Conservation (phyloP, 2,888 invertebrate genomes). For the Bombylius discolor region DNA sequence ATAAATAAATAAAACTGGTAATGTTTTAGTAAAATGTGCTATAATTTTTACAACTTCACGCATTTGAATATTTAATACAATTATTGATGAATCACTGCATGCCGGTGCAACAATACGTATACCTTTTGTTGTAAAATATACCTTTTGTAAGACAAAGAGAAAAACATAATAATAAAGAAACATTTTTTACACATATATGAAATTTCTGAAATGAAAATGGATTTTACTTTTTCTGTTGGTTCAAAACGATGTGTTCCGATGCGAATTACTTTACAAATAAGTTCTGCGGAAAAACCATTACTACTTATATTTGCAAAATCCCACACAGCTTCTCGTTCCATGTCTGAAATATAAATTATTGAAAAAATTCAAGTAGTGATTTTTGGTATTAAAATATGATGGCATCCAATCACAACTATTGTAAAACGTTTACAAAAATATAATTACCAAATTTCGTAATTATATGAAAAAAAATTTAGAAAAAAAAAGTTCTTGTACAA, state of each 20-base stretch:
- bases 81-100: conserved; percentile 41
- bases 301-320: conserved; percentile 36
- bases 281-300: conserved; percentile 41
- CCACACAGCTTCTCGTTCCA: conserved; percentile 38
- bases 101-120: conserved; percentile 49
- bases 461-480: too few species aligned
- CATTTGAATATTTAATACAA: conserved; percentile 52
- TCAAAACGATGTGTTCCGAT: conserved; percentile 75
- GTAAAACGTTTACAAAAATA: too few species aligned
- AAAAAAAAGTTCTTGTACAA: too few species aligned
- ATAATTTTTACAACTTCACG: conserved; percentile 61
- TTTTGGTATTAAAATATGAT: too few species aligned
- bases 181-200: conserved; percentile 7
- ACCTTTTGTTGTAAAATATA: conserved; percentile 44
- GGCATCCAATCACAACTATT: too few species aligned
- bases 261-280: conserved; percentile 63
- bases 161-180: conserved; percentile 7
- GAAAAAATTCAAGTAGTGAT: background rate
- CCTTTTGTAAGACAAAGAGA: conserved; percentile 32
- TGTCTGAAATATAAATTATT: conserved; percentile 35
- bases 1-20: conserved; percentile 72
- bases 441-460: too few species aligned
- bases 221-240: conserved; percentile 52
- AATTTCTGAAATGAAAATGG: conserved; percentile 14
- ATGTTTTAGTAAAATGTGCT: conserved; percentile 59